Percentiles rank a stretch among this genome's conserved stretches.
These are phyloP conservation scores for Danaus melanippus DNA, from an alignment of 1,140 invertebrate species.

Conservation along the genomic window DNA sequence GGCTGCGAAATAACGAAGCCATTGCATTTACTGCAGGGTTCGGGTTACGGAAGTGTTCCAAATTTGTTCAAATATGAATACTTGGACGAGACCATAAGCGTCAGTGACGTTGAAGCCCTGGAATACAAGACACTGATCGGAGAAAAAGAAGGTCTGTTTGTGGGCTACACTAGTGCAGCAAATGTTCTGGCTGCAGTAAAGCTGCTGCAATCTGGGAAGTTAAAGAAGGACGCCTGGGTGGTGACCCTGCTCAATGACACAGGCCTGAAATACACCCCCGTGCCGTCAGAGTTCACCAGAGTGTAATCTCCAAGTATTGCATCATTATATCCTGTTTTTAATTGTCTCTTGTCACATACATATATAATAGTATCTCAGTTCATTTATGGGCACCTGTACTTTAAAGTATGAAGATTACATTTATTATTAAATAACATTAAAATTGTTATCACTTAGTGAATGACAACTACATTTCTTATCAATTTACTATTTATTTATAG, in stretches of 20 bases:
- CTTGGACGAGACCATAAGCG: conserved; percentile 46
- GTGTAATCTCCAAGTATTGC: too few relatives aligned
- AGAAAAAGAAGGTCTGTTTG: conserved; percentile 56
- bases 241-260: conserved; percentile 54
- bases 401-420: too few relatives aligned
- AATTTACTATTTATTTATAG: too few relatives aligned
- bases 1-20: conserved; percentile 52
- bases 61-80: conserved; percentile 48
- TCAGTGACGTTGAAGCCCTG: conserved; percentile 52
- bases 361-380: too few relatives aligned
- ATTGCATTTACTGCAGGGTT: conserved; percentile 57
- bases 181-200: conserved; percentile 59
- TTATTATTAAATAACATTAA: too few relatives aligned
- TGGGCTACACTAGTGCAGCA: conserved; percentile 60
- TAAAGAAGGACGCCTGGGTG: conserved; percentile 54
- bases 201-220: conserved; percentile 41
- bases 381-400: too few relatives aligned
- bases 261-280: conserved; percentile 50
- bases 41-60: conserved; percentile 56
- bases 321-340: too few relatives aligned
- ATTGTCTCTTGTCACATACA: too few relatives aligned
- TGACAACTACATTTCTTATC: too few relatives aligned
- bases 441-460: too few relatives aligned
- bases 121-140: conserved; percentile 53
- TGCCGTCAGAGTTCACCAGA: conserved; percentile 14